Evolutionary conservation across 1,140 invertebrate species (phyloP), one percentile per base, ranked within the genome.

Genomic region (Meloidogyne chitwoodi): DNA sequence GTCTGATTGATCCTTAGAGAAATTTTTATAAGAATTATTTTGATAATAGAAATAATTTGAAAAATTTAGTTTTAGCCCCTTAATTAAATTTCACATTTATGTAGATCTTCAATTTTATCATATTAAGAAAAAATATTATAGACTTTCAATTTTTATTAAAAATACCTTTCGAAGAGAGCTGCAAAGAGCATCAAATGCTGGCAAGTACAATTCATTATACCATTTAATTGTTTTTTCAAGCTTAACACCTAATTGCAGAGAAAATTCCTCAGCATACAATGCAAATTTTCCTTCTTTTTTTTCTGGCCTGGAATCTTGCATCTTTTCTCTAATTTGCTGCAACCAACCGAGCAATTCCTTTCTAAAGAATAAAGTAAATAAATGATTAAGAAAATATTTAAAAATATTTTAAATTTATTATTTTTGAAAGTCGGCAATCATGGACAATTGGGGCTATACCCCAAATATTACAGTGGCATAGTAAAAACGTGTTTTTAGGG

Each of bases 121-220:
- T 26, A 31, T 10, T 0, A 22, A 56, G 5, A n/a, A 19, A 14
- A 56, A 22, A 8, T 41, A 62, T 61, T 41, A 41, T 61, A 48
- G 11, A 63, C 8, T 19, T 27, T 24, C 5, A 24, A 22, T 38
- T 41, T 71, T 71, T 5, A 19, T 34, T 12, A 27, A 48, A 5
- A 14, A 34, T 64, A 73, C 41, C 56, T 31, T 73, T 70, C 27
- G n/a, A 41, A 73, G 56, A 22, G 71, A 63, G n/a, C 29, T 34
- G n/a, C 16, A 24, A 38, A 73, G 22, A 11, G 14, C n/a, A 24
- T 64, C 11, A 34, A 73, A 73, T 14, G 71, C 71, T n/a, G 71
- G 74, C 24, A 75, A 68, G 41, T 75, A 75, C 11, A 26, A 38
- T 12, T 75, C 67, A 27, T 68, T 41, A 26, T 75, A 75, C 74